Evolutionary conservation across 2,888 invertebrate genomes (phyloP), one percentile per base, ranked within the genome.

Genomic region (Drosophila affinis): DNA sequence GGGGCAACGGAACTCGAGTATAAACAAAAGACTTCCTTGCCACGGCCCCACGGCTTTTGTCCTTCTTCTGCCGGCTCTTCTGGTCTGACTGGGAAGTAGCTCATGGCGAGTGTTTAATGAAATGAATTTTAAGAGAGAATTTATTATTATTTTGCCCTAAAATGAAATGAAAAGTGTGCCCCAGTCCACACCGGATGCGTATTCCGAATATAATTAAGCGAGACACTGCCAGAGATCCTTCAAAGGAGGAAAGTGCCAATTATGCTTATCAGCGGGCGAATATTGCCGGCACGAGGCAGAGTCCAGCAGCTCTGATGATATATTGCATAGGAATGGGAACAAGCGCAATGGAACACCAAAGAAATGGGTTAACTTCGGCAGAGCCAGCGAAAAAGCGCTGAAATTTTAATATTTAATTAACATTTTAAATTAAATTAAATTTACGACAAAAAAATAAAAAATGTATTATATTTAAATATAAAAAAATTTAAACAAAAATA

Each of bases 21-120:
- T 81, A 87, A 87, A 87, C 89, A 87, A 87, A 88, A 82, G 87
- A 87, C 87, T 88, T 87, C 88, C 88, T 83, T 53, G 49, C 55
- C 54, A 52, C 47, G 46, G 49, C 27, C 61, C 62, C 60, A n/a
- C n/a, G 52, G 67, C 65, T 54, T 72, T 83, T 78, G 76, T 75
- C 70, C 69, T 57, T 59, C 64, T 39, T 57, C 68, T 18, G n/a
- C n/a, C n/a, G 46, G 52, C 72, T 68, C 69, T 57, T 59, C 64
- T 32, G 55, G n/a, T n/a, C 68, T 18, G 46, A 47, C 12, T 21
- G 32, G 45, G 17, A 61, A 61, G 48, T 71, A 72, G 86, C 79
- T 77, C 79, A 71, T 76, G 75, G 79, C 70, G 73, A 86, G 78
- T 88, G 84, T 87, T 81, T 87, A 88, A 86, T 82, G 87, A 85